Conservation (phyloP, 2,113 vertebrate genomes). For the Strix aluco region DNA sequence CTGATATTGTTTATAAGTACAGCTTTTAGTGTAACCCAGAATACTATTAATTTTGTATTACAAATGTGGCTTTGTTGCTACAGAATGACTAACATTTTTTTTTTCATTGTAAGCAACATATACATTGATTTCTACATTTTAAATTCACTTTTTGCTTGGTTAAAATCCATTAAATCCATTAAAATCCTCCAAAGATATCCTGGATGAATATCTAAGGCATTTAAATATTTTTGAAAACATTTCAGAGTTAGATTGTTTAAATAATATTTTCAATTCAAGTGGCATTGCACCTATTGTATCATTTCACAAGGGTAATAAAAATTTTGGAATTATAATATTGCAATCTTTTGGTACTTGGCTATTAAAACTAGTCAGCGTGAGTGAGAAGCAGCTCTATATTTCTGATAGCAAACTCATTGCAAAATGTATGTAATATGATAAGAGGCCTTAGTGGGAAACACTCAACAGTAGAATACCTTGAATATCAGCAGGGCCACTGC, state of each 20-base stretch:
- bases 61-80: neutral
- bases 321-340: neutral
- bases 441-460: neutral
- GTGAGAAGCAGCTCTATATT: neutral
- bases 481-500: neutral
- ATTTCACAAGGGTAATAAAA: neutral
- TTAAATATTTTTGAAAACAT: constrained; percentile 8
- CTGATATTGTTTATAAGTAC: neutral
- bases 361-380: neutral
- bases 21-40: neutral
- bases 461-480: neutral
- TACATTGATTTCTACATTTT: neutral
- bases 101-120: neutral
- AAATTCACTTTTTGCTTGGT: neutral
- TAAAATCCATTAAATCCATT: neutral
- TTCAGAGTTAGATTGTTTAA: neutral
- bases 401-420: neutral
- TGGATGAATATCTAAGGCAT: neutral
- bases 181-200: neutral
- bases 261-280: neutral
- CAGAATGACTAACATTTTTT: neutral
- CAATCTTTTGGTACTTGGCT: neutral
- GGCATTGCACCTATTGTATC: neutral
- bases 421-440: neutral
- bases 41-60: neutral